Base-by-base conservation (phyloP, 2,888 invertebrate genomes). In the Synanthedon andrenaeformis region DNA sequence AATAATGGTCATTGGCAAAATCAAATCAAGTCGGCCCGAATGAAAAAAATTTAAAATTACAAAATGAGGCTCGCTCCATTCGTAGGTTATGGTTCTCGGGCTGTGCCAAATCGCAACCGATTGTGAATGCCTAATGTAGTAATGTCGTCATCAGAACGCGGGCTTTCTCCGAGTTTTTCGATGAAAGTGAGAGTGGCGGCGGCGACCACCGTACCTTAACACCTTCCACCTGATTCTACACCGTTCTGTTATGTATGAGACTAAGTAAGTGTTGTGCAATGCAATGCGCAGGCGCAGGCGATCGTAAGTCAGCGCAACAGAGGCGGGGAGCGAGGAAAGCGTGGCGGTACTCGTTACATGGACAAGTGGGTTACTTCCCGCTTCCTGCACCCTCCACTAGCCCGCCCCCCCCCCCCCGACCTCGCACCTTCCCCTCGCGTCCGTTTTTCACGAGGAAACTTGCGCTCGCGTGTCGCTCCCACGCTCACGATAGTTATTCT, bases 331-430 rank as follows among this genome's bases (percentile, higher is more conserved):
- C 72, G 65, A 67, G 69, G 73, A 74, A 76, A 74, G 76, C 76
- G 80, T 72, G 67, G 70, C 65, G 63, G 72, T 68, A 66, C 69
- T 76, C 77, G 77, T 77, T 73, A 82, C 70, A 57, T 59, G 62
- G 62, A 59, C 74, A 73, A 77, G 66, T 82, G 60, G 79, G 78
- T 76, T 76, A 82, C 74, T 83, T 85, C 83, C 83, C 76, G 65
- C 72, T 85, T 85, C 85, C 84, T 76, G 62, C 58, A 57, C 58
- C 61, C 45, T n/a, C 45, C 45, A n/a, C 45, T 14, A 13, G 13
- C 13, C 1, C 12, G 12, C 42, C 45, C 45, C 13, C 45, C 45
- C 45, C 6, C 13, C 12, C 3, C 45, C 6, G n/a, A n/a, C 13
- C 13, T 14, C 45, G 4, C 12, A 13, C 58, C 58, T 57, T 55